Evolutionary conservation across 30 jellyfish, hydroid and myxozoan species (phyloP), one percentile per base, ranked within the genome.

Genomic region (Haliclystus octoradiatus): DNA sequence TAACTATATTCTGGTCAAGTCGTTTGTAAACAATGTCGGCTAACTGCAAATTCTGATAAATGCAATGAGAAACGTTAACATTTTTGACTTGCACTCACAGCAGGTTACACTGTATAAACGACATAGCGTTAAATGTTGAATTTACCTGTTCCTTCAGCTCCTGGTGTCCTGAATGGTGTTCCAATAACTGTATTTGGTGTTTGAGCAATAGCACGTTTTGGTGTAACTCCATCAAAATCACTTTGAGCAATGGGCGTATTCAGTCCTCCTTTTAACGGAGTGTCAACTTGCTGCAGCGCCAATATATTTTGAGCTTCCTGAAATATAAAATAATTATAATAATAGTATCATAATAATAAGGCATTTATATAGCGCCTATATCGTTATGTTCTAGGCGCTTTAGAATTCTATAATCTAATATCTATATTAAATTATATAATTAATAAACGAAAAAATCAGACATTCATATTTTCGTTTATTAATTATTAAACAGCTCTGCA

Each of bases 291-390:
- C 13, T 90, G 95, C 53, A 90, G 51, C 14, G 92, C 93, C 63
- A 90, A 25, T 14, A 90, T 90, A 65, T 82, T 90, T 65, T 82
- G 95, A 2, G 99, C 99, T 70, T 90, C 99, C 95, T 90, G 57
- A 24, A 72, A 49, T 3, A 65, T 3, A 23, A 27, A 50, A 64
- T 15, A 12, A 46, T n/a, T n/a, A n/a, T n/a, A n/a, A n/a, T n/a
- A n/a, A n/a, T n/a, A n/a, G 14, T 47, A n/a, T 13, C 61, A 14
- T 47, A n/a, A n/a, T 47, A 13, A 47, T 47, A n/a, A 47, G n/a
- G n/a, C n/a, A n/a, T n/a, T n/a, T n/a, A n/a, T n/a, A n/a, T n/a
- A n/a, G n/a, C n/a, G n/a, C n/a, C n/a, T n/a, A n/a, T n/a, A n/a
- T n/a, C n/a, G n/a, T n/a, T n/a, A n/a, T n/a, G n/a, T n/a, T n/a